Conservation (phyloP, 1,140 invertebrate species). For the Zeugodacus cucurbitae region DNA sequence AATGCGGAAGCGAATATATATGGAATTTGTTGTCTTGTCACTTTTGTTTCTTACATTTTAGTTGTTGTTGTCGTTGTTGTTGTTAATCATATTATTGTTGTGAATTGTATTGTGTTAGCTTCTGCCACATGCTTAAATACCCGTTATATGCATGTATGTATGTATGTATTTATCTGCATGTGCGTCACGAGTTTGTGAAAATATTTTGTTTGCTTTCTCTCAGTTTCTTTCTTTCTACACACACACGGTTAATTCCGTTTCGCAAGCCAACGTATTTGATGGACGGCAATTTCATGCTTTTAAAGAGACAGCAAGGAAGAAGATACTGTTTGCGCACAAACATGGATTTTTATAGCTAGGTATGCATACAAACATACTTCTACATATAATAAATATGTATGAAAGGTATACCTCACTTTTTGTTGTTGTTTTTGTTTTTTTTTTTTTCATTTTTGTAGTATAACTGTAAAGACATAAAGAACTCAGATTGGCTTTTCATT, state of each 20-base stretch:
- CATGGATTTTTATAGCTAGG: neutral
- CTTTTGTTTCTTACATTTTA: neutral
- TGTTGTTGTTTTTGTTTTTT: no score
- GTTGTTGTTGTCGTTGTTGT: neutral
- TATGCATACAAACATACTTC: neutral
- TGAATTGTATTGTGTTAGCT: neutral
- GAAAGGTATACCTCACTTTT: no score
- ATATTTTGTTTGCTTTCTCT: neutral
- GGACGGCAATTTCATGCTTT: slow-evolving; percentile 13
- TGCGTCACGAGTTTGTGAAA: neutral
- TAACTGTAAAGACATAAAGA: no score
- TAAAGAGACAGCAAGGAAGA: neutral
- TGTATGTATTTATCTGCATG: neutral
- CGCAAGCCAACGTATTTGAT: neutral
- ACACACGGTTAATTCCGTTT: neutral
- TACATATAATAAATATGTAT: no score
- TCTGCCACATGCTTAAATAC: neutral
- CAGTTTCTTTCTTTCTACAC: neutral
- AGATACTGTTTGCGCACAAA: neutral
- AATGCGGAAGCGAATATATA: slow-evolving; percentile 1
- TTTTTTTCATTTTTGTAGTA: no score
- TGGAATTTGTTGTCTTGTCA: slow-evolving; percentile 6
- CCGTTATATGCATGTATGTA: neutral
- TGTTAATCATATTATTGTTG: neutral
- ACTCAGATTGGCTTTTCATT: no score